phyloP scores from a whole-genome alignment of 2,113 vertebrate species.

The Solenodon paradoxus region DNA sequence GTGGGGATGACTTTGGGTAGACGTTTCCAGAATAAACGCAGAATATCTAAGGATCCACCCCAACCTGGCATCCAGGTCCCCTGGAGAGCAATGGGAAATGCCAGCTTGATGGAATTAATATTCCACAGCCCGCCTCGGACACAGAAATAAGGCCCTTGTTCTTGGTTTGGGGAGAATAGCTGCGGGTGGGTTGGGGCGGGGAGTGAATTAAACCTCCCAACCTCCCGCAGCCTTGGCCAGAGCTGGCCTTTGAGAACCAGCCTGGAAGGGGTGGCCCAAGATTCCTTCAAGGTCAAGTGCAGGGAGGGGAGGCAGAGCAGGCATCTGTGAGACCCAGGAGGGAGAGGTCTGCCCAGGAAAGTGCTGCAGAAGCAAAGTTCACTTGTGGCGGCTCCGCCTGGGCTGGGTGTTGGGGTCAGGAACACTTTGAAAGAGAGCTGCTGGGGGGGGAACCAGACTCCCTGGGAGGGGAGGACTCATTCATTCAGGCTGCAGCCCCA shows the following conservation, averaged over 20 bases:
- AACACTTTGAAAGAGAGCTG: constrained; percentile 49
- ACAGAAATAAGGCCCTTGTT: not conserved
- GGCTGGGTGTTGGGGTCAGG: constrained; percentile 25
- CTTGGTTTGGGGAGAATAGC: not conserved
- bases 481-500: not conserved
- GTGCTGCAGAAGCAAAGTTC: constrained; percentile 34
- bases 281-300: not conserved
- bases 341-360: no score
- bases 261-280: not conserved
- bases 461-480: not conserved
- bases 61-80: not conserved
- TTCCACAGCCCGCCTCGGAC: rapidly evolving
- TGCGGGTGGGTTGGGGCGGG: no score
- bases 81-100: not conserved
- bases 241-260: not conserved
- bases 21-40: not conserved
- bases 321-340: no score
- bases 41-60: not conserved
- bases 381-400: not conserved
- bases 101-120: not conserved
- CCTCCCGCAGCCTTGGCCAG: not conserved
- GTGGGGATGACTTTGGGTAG: not conserved
- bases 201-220: rapidly evolving
- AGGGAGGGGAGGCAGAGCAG: not conserved
- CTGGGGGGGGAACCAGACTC: not conserved